Evolutionary conservation across 2,113 vertebrate genomes (phyloP).

Genomic region (Sylvietta virens): DNA sequence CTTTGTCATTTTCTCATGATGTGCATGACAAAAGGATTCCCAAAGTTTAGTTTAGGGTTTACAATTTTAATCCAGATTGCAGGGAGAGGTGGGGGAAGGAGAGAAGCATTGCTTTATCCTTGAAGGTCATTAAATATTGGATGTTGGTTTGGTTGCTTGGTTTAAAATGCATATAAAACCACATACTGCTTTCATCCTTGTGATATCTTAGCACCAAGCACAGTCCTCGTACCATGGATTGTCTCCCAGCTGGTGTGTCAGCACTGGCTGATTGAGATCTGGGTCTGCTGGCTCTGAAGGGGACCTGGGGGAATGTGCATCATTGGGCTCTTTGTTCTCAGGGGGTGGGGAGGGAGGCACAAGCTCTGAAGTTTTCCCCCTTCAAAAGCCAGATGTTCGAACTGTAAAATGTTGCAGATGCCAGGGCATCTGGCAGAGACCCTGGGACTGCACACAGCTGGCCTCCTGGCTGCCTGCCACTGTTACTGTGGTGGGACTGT

Average conservation of each 20-base stretch:
- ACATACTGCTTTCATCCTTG: not conserved
- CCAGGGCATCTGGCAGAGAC: conserved; percentile 18
- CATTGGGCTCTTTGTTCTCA: conserved; percentile 42
- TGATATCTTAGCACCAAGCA: not conserved
- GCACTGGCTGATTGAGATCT: not conserved
- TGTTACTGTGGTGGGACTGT: not conserved
- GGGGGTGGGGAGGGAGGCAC: not conserved
- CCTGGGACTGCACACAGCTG: not conserved
- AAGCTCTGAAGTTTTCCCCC: conserved; percentile 1
- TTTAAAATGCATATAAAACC: not conserved
- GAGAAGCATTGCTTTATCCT: not conserved
- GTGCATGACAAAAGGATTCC: not conserved
- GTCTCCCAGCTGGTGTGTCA: not conserved
- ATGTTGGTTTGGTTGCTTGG: not conserved
- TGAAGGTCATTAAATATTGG: not conserved
- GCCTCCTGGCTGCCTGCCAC: conserved; percentile 23
- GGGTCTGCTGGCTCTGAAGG: not conserved
- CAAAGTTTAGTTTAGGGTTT: not conserved
- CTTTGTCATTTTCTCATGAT: not conserved
- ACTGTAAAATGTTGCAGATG: conserved; percentile 24
- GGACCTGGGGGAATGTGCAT: not conserved
- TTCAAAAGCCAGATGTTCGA: conserved; percentile 35
- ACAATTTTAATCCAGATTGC: not conserved
- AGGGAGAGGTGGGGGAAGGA: not conserved
- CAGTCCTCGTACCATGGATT: not conserved